phyloP scores from a whole-genome alignment of 2,888 invertebrate genomes.

The Nomada lathburiana region DNA sequence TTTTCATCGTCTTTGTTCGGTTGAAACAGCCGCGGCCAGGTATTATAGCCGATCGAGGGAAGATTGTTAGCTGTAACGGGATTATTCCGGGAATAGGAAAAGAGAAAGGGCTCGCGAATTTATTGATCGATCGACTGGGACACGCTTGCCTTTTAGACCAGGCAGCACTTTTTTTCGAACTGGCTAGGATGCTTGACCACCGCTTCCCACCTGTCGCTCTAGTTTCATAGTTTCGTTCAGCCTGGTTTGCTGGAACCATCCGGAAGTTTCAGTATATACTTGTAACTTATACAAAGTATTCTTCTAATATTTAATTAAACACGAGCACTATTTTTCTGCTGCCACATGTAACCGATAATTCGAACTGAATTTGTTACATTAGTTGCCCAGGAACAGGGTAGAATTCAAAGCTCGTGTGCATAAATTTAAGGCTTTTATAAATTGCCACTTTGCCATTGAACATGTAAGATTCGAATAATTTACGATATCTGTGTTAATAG shows the following conservation, averaged over 20 bases:
- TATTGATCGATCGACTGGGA: conserved; percentile 64
- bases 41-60: conserved; percentile 60
- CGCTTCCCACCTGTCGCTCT: conserved; percentile 76
- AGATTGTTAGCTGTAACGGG: conserved; percentile 64
- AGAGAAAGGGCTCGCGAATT: conserved; percentile 63
- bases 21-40: background rate
- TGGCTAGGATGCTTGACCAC: conserved; percentile 29
- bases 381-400: too few species aligned
- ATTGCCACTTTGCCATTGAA: too few species aligned
- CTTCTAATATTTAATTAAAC: too few species aligned
- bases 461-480: too few species aligned
- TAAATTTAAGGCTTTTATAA: too few species aligned
- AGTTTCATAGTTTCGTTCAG: conserved; percentile 55
- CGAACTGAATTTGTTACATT: too few species aligned
- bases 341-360: too few species aligned
- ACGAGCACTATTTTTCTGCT: too few species aligned
- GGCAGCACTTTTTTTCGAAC: conserved; percentile 52
- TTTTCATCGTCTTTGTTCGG: conserved; percentile 18
- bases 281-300: too few species aligned
- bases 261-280: conserved; percentile 8
- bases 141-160: conserved; percentile 27
- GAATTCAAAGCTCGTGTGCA: too few species aligned
- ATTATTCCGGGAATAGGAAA: conserved; percentile 60
- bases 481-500: too few species aligned
- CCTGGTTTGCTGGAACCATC: background rate